phyloP scores from a whole-genome alignment of 1,140 invertebrate species.

The Aradophagus sp. region DNA sequence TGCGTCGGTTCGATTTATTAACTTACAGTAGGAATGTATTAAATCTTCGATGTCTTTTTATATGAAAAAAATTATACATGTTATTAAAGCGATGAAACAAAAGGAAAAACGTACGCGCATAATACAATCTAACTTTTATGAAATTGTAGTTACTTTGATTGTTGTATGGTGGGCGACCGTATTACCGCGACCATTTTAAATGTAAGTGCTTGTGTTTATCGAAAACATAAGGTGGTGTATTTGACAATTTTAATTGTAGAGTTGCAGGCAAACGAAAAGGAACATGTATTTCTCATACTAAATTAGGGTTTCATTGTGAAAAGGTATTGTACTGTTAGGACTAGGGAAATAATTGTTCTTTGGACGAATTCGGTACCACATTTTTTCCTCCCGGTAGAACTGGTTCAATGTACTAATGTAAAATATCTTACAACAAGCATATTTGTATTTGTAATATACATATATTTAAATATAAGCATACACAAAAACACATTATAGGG shows the following conservation, averaged over 20 bases:
- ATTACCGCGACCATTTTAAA: conserved; percentile 1
- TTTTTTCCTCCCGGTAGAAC: conserved; percentile 14
- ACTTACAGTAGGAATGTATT: too few species aligned
- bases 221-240: neutral
- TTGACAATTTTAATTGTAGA: conserved; percentile 6
- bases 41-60: conserved; percentile 14
- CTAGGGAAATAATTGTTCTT: conserved; percentile 7
- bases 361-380: conserved; percentile 10
- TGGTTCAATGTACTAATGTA: conserved; percentile 33
- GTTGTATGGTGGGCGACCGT: neutral
- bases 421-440: conserved; percentile 23
- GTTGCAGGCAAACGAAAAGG: neutral
- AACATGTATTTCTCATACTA: neutral
- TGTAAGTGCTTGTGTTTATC: conserved; percentile 7
- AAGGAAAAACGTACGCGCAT: conserved; percentile 21
- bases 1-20: too few species aligned
- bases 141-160: conserved; percentile 17
- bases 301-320: conserved; percentile 3
- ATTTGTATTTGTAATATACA: conserved; percentile 33
- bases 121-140: conserved; percentile 34
- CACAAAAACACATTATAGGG: conserved; percentile 24
- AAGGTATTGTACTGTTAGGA: conserved; percentile 17
- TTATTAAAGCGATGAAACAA: conserved; percentile 4
- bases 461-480: conserved; percentile 5
- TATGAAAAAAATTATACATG: conserved; percentile 10